Conservation (phyloP, 2,888 invertebrate genomes). For the Hermaeophaga mercurialis region DNA sequence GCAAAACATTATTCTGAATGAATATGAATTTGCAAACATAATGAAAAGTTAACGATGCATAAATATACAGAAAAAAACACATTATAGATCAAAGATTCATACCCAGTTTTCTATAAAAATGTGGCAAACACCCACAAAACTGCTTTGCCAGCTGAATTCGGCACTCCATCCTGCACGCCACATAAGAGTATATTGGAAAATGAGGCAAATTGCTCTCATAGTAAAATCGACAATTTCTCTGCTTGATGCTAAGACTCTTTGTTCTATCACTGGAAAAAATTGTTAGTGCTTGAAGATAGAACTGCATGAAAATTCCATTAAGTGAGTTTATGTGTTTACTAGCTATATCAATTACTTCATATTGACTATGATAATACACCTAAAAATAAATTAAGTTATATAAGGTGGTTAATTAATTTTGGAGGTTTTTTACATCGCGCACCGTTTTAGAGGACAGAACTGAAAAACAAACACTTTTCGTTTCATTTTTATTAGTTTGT, state of each 20-base stretch:
- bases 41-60: too few relatives aligned
- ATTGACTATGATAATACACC: conserved; percentile 70
- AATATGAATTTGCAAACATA: too few relatives aligned
- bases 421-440: too few relatives aligned
- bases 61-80: too few relatives aligned
- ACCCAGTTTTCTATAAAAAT: conserved; percentile 73
- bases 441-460: too few relatives aligned
- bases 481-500: too few relatives aligned
- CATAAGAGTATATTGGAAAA: conserved; percentile 71
- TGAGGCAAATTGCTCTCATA: conserved; percentile 69
- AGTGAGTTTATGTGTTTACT: conserved; percentile 54
- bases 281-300: conserved; percentile 51
- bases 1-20: too few relatives aligned
- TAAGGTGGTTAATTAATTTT: too few relatives aligned
- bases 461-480: too few relatives aligned
- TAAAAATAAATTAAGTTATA: conserved; percentile 52
- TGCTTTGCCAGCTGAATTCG: conserved; percentile 65
- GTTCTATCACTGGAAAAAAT: conserved; percentile 52
- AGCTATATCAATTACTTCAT: conserved; percentile 70
- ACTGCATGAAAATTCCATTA: conserved; percentile 51
- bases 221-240: conserved; percentile 72
- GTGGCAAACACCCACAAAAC: conserved; percentile 73
- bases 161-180: conserved; percentile 74
- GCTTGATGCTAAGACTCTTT: conserved; percentile 61
- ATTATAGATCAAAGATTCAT: conserved; percentile 22